Percentiles rank a stretch among this genome's conserved stretches.
phyloP scores from a whole-genome alignment of 2,113 vertebrate genomes.

The Raja brachyura region DNA sequence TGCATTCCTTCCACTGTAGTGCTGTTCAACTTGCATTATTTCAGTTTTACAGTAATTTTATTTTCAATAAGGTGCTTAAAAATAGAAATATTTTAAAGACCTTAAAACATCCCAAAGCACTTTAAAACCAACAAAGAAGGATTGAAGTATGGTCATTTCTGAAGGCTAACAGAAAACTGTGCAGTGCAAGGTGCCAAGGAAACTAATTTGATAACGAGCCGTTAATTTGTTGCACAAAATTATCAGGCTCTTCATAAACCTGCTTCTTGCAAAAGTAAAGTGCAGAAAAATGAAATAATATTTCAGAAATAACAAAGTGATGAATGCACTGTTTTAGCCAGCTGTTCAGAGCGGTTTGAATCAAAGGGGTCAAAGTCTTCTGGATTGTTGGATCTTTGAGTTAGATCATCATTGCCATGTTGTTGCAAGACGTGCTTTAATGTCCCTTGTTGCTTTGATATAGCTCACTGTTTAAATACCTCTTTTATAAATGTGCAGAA shows the following conservation, averaged over 20 bases:
- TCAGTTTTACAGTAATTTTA: background rate
- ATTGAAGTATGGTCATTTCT: too few species aligned
- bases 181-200: too few species aligned
- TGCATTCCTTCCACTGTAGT: background rate
- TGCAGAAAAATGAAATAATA: background rate
- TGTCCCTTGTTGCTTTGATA: background rate
- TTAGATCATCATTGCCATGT: background rate
- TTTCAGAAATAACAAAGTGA: too few species aligned
- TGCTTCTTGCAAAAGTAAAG: background rate
- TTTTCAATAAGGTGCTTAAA: background rate
- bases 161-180: too few species aligned
- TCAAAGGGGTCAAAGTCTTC: background rate
- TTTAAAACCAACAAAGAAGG: too few species aligned
- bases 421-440: background rate
- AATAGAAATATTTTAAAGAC: too few species aligned
- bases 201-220: too few species aligned
- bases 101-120: too few species aligned
- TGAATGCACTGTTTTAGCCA: background rate
- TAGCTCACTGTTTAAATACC: background rate
- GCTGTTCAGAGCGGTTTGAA: background rate
- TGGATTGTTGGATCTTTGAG: background rate
- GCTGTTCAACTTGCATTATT: background rate
- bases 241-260: background rate
- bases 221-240: too few species aligned
- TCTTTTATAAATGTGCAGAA: background rate